A percentile compares a stretch with the other conserved stretches of the same genome.
Conservation (phyloP, 2,888 invertebrate genomes). For the Leptinotarsa rubiginosa region DNA sequence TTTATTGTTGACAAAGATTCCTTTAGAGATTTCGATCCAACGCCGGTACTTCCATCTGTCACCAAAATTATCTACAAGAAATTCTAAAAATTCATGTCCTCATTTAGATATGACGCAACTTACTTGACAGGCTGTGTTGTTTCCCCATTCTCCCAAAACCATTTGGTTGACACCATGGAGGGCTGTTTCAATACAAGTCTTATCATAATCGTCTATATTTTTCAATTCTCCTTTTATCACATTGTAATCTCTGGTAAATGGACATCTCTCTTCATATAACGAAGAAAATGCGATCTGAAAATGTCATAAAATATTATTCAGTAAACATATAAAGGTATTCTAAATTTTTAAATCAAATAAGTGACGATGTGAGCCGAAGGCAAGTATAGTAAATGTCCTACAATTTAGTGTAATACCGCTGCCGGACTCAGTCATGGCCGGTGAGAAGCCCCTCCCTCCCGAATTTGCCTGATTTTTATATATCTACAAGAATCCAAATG, state of each 20-base stretch:
- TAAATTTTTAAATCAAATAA: not conserved
- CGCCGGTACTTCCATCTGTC: slow-evolving; percentile 81
- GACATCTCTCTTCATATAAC: slow-evolving; percentile 74
- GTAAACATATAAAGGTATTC: not conserved
- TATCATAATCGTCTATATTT: slow-evolving; percentile 85
- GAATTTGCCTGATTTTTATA: too few species aligned
- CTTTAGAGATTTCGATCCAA: slow-evolving; percentile 74
- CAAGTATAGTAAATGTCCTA: too few species aligned
- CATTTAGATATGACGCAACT: slow-evolving; percentile 16
- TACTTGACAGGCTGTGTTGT: slow-evolving; percentile 85
- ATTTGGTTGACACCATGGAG: slow-evolving; percentile 83
- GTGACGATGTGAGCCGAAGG: too few species aligned
- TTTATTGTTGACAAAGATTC: slow-evolving; percentile 69
- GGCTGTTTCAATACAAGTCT: slow-evolving; percentile 85
- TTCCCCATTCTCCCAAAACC: slow-evolving; percentile 90
- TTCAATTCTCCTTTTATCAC: slow-evolving; percentile 80
- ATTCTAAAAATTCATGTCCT: not conserved
- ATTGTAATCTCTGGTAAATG: slow-evolving; percentile 91
- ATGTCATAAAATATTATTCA: not conserved
- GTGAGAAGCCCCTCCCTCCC: too few species aligned
- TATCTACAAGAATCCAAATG: too few species aligned
- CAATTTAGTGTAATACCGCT: too few species aligned
- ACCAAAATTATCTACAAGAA: slow-evolving; percentile 73
- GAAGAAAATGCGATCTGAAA: slow-evolving; percentile 66
- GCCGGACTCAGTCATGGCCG: too few species aligned